Evolutionary conservation across 2,888 invertebrate species (phyloP).

Genomic region (Leptinotarsa haldemani): DNA sequence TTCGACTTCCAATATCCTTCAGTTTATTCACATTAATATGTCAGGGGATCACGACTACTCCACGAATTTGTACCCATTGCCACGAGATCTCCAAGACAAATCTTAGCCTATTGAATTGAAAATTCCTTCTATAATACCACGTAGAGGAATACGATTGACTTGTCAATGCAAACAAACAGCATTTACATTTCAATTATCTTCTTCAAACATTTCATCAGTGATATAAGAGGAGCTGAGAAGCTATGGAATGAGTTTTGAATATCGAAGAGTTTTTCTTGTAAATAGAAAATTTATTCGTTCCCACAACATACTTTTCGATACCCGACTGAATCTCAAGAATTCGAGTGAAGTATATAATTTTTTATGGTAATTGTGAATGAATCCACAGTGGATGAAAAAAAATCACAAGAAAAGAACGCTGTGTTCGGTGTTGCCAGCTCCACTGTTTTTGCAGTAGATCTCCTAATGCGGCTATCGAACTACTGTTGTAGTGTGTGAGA

Average conservation of each 20-base stretch:
- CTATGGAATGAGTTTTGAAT: neutral
- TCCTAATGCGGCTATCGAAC: no score
- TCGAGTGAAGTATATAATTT: no score
- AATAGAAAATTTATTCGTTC: neutral
- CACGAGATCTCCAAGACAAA: neutral
- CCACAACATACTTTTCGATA: no score
- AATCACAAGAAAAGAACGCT: no score
- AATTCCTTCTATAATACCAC: conserved; percentile 1
- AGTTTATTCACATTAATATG: neutral
- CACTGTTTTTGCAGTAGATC: no score
- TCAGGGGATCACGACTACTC: conserved; percentile 3
- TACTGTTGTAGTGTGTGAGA: no score
- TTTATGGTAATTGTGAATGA: no score
- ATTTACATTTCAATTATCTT: conserved; percentile 10
- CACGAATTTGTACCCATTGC: neutral
- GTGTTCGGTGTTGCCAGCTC: no score
- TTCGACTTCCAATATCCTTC: neutral
- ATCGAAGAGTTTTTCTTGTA: neutral
- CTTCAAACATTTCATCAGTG: neutral
- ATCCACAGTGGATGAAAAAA: no score
- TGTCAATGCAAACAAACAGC: neutral
- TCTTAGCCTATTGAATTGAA: neutral
- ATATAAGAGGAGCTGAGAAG: neutral
- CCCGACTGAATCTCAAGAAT: no score
- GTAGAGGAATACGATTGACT: neutral